Evolutionary conservation across 2,888 invertebrate genomes (phyloP), one percentile per base, ranked within the genome.

Genomic region (Eupithecia subumbrata): DNA sequence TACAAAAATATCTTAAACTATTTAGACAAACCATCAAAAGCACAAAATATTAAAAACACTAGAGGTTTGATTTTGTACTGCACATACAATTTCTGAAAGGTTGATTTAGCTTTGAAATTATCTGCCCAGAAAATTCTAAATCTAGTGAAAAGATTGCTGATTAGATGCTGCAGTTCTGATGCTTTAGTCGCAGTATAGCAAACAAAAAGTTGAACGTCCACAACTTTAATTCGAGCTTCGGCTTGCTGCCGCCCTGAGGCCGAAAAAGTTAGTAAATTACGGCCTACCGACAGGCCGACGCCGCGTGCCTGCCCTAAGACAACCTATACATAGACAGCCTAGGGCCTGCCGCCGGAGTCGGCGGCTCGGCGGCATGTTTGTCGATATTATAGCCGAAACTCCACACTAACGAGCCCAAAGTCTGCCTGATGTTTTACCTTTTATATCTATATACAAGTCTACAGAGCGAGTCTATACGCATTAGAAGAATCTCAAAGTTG

Each of bases 281-380:
- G 88, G 84, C 86, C 86, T 81, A 86, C 84, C 85, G 40, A 89
- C 86, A 85, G 86, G 85, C 83, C 86, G 86, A 89, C 90, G 87
- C 88, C 87, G 87, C 88, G 88, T 91, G 91, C 94, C 93, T 94
- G 93, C 92, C 94, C 93, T 93, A 90, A 92, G 90, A 88, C 93
- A 93, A 93, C 91, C 85, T 89, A 91, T 85, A 90, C 89, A 91
- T 90, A 91, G 91, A 84, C 88, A 85, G 87, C 90, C 91, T 92
- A 92, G 92, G 91, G 89, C 88, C 84, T 86, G 87, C 75, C 73
- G 87, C 75, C 73, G 64, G 43, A 72, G 73, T 63, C 87, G 85
- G 43, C 68, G 68, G 43, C 8, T 9, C 34, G 34, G 63, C 63
- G 63, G 85, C 86, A 85, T 87, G 86, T 86, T 88, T 86, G 83